phyloP scores from a whole-genome alignment of 2,797 vertebrate species.

The Pseudochaenichthys georgianus region DNA sequence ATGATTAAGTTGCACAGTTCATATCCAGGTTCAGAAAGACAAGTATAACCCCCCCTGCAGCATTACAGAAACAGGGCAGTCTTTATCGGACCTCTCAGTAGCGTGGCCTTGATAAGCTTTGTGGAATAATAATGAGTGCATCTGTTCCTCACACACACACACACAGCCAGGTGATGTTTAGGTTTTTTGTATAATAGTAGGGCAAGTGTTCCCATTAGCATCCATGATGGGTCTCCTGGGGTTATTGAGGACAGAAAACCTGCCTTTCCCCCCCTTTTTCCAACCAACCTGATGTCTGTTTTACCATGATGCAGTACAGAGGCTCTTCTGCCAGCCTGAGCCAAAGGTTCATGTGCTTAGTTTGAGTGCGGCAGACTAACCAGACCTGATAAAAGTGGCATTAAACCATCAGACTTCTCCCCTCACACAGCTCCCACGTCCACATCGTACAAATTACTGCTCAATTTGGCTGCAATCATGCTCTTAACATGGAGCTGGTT shows the following conservation, averaged over 20 bases:
- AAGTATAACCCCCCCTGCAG: conserved; percentile 34
- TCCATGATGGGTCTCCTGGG: conserved; percentile 77
- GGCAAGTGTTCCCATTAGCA: conserved; percentile 85
- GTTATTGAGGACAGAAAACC: conserved; percentile 68
- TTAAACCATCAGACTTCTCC: conserved; percentile 79
- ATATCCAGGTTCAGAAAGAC: conserved; percentile 35
- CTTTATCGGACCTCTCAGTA: conserved; percentile 59
- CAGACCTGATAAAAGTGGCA: conserved; percentile 80
- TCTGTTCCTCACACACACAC: conserved; percentile 77
- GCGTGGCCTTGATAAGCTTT: conserved; percentile 69
- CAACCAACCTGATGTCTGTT: conserved; percentile 64
- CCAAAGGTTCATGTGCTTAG: conserved; percentile 46
- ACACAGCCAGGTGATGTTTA: conserved; percentile 81
- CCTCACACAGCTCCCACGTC: conserved; percentile 73
- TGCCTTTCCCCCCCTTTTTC: conserved; percentile 32
- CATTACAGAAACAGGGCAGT: conserved; percentile 42
- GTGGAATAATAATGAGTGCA: conserved; percentile 80
- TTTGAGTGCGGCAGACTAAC: conserved; percentile 65
- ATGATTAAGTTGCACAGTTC: conserved; percentile 34
- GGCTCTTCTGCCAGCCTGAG: conserved; percentile 47
- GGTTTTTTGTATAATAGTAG: conserved; percentile 81
- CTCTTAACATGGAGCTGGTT: conserved; percentile 85
- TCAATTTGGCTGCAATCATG: conserved; percentile 85
- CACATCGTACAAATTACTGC: conserved; percentile 84
- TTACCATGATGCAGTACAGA: conserved; percentile 61